Evolutionary conservation across 1,140 invertebrate species (phyloP).

Genomic region (Chlorops oryzae): DNA sequence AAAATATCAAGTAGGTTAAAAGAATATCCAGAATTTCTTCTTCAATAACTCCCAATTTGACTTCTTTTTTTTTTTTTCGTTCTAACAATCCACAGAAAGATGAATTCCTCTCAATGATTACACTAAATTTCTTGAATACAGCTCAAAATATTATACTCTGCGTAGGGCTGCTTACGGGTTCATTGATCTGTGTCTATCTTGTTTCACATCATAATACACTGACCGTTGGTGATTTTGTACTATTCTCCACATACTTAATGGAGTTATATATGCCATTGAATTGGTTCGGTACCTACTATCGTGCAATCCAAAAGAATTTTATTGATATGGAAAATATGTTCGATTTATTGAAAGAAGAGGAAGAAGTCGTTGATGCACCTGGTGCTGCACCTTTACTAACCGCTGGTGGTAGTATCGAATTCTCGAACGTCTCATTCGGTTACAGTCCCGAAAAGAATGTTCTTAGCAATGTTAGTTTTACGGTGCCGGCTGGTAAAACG

Average conservation of each 20-base stretch:
- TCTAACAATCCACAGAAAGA: too few species aligned
- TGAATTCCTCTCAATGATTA: constrained; percentile 80
- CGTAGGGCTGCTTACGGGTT: constrained; percentile 75
- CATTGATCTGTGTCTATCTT: constrained; percentile 80
- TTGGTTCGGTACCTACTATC: constrained; percentile 97
- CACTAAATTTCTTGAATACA: constrained; percentile 82
- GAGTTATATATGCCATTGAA: constrained; percentile 95
- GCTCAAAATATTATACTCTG: constrained; percentile 88
- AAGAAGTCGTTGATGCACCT: constrained; percentile 78
- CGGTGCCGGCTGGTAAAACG: constrained; percentile 81
- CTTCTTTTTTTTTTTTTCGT: constrained; percentile 30
- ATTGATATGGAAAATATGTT: constrained; percentile 99
- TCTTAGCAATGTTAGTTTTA: constrained; percentile 79
- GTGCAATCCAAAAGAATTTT: constrained; percentile 94
- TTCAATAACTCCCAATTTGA: not conserved
- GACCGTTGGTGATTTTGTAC: constrained; percentile 89
- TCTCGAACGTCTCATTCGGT: constrained; percentile 81
- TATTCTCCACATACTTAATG: constrained; percentile 91
- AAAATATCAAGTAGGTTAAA: constrained; percentile 64
- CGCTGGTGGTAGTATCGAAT: constrained; percentile 75
- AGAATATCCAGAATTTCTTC: not conserved
- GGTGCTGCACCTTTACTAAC: constrained; percentile 67
- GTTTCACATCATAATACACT: constrained; percentile 62
- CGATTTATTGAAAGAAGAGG: constrained; percentile 78
- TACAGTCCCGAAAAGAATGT: constrained; percentile 79